Evolutionary conservation across 2,888 invertebrate species (phyloP).

Genomic region (Notodonta dromedarius): DNA sequence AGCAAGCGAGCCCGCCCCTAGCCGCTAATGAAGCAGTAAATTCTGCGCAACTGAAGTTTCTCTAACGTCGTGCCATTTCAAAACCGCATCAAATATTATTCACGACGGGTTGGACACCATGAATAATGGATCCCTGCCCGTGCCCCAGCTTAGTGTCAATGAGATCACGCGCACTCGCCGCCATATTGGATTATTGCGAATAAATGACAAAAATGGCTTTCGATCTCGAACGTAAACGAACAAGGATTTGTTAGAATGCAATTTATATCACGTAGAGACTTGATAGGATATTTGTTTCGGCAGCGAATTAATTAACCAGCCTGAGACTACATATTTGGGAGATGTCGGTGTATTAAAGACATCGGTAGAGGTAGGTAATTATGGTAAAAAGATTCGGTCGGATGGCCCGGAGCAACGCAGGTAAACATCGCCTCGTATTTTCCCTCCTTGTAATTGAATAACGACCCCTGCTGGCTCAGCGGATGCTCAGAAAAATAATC

Average conservation of each 20-base stretch:
- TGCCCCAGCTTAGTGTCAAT: slow-evolving; percentile 74
- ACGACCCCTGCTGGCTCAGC: slow-evolving; percentile 67
- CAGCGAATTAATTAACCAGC: slow-evolving; percentile 34
- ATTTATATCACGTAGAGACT: slow-evolving; percentile 34
- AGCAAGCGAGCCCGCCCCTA: slow-evolving; percentile 1
- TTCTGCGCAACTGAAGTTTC: slow-evolving; percentile 41
- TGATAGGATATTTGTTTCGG: slow-evolving; percentile 24
- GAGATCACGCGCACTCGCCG: slow-evolving; percentile 74
- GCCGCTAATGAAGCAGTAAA: slow-evolving; percentile 44
- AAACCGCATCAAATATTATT: slow-evolving; percentile 63
- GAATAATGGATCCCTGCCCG: slow-evolving; percentile 75
- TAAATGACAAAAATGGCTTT: slow-evolving; percentile 74
- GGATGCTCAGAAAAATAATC: slow-evolving; percentile 73
- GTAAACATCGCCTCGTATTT: slow-evolving; percentile 68
- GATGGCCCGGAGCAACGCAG: slow-evolving; percentile 65
- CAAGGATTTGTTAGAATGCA: slow-evolving; percentile 10
- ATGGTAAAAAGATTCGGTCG: slow-evolving; percentile 58
- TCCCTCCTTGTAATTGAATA: slow-evolving; percentile 74
- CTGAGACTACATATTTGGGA: slow-evolving; percentile 13
- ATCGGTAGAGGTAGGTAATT: slow-evolving; percentile 58
- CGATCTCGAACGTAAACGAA: slow-evolving; percentile 42
- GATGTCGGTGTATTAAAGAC: slow-evolving; percentile 40
- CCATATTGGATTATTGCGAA: slow-evolving; percentile 77
- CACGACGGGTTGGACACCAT: slow-evolving; percentile 61
- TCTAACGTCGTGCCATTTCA: slow-evolving; percentile 45